A percentile compares a stretch with the other conserved stretches of the same genome.
phyloP scores from a whole-genome alignment of 2,888 invertebrate species.

The Amphipyra tragopoginis region DNA sequence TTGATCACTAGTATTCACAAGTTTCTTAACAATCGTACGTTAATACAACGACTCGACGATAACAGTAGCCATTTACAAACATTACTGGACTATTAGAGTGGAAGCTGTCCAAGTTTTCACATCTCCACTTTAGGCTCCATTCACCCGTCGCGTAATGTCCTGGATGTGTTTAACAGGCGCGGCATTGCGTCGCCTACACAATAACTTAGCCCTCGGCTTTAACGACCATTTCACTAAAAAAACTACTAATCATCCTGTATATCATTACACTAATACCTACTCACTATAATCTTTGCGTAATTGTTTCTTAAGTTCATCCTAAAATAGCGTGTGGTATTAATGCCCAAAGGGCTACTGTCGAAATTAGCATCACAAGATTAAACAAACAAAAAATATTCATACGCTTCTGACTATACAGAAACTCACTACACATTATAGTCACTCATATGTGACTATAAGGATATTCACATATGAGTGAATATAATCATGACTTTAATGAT shows the following conservation, averaged over 20 bases:
- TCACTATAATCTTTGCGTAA: neutral
- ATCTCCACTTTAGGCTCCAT: neutral
- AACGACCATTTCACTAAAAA: neutral
- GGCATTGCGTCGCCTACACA: neutral
- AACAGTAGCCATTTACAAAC: neutral
- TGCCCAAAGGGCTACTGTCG: too few relatives aligned
- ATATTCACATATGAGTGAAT: too few relatives aligned
- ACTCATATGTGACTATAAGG: too few relatives aligned
- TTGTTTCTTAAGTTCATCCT: neutral
- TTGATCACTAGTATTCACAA: neutral
- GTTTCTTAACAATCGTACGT: neutral
- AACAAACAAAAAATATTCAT: too few relatives aligned
- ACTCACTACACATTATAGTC: too few relatives aligned
- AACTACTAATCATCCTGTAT: neutral
- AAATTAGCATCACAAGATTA: too few relatives aligned
- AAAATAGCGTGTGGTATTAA: neutral
- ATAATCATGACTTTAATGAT: too few relatives aligned
- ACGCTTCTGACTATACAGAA: too few relatives aligned
- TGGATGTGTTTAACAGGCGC: too few relatives aligned
- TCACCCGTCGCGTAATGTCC: neutral
- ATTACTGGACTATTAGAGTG: neutral
- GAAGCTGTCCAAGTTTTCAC: neutral
- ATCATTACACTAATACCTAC: neutral
- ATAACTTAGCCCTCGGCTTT: neutral
- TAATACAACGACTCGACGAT: neutral